phyloP scores from a whole-genome alignment of 2,888 invertebrate genomes.

The Ceriagrion tenellum region DNA sequence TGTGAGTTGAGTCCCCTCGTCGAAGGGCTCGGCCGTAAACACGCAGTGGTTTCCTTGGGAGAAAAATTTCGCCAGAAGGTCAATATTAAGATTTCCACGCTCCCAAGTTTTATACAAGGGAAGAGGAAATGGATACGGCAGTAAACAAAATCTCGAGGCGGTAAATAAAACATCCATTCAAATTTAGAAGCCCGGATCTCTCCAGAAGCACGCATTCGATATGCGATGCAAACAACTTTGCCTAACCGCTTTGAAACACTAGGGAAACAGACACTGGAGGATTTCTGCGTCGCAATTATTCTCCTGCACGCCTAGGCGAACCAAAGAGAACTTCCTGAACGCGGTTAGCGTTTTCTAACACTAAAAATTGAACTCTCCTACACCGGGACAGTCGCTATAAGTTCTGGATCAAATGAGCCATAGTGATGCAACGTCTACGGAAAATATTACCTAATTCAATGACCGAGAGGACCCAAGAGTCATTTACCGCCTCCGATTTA shows the following conservation, averaged over 20 bases:
- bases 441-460: too few relatives aligned
- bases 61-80: background rate
- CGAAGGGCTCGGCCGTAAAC: background rate
- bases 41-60: background rate
- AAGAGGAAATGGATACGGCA: background rate
- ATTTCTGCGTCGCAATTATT: too few relatives aligned
- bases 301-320: too few relatives aligned
- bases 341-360: too few relatives aligned
- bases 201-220: too few relatives aligned
- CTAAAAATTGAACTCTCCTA: too few relatives aligned
- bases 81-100: background rate
- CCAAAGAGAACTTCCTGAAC: too few relatives aligned
- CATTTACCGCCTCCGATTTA: too few relatives aligned
- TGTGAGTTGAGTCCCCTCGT: background rate
- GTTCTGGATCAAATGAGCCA: too few relatives aligned
- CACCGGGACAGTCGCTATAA: too few relatives aligned
- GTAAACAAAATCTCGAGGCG: background rate
- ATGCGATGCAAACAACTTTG: background rate
- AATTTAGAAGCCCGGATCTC: background rate
- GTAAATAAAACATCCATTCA: background rate
- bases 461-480: too few relatives aligned
- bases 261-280: background rate
- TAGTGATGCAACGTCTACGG: too few relatives aligned
- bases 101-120: background rate
- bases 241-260: background rate